phyloP scores from a whole-genome alignment of 1,140 invertebrate species.

The Spodoptera frugiperda region DNA sequence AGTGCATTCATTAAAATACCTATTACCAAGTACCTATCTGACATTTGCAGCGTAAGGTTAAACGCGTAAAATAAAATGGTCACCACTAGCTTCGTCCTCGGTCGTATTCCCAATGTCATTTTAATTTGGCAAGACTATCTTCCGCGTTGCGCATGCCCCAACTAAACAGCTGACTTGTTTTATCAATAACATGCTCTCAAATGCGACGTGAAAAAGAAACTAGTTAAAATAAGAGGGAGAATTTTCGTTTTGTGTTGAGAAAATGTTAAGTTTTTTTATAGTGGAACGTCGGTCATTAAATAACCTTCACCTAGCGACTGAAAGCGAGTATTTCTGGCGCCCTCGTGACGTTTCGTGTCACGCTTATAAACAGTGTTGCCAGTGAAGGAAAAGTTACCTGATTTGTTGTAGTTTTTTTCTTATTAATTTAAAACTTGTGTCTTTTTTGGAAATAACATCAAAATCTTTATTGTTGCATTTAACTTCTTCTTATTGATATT shows the following conservation, averaged over 20 bases:
- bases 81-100: slow-evolving; percentile 8
- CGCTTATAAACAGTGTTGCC: slow-evolving; percentile 69
- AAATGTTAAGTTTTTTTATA: slow-evolving; percentile 15
- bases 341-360: slow-evolving; percentile 80
- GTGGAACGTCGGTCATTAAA: slow-evolving; percentile 37
- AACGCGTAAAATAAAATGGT: slow-evolving; percentile 36
- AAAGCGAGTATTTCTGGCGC: slow-evolving; percentile 78
- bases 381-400: slow-evolving; percentile 44
- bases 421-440: too few species aligned
- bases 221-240: not conserved
- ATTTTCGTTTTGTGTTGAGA: not conserved
- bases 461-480: too few species aligned
- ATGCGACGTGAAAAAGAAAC: slow-evolving; percentile 6
- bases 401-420: not conserved
- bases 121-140: slow-evolving; percentile 57
- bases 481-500: too few species aligned
- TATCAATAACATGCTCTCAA: slow-evolving; percentile 57
- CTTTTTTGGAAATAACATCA: too few species aligned
- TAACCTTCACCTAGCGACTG: slow-evolving; percentile 79
- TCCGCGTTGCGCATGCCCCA: slow-evolving; percentile 60
- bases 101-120: slow-evolving; percentile 53
- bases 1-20: not conserved
- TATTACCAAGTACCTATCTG: not conserved
- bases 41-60: slow-evolving; percentile 41
- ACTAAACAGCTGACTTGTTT: slow-evolving; percentile 63